These are phyloP conservation scores for Rhodeus uyekii DNA, from an alignment of 2,797 vertebrate species.

Conservation along the genomic window DNA sequence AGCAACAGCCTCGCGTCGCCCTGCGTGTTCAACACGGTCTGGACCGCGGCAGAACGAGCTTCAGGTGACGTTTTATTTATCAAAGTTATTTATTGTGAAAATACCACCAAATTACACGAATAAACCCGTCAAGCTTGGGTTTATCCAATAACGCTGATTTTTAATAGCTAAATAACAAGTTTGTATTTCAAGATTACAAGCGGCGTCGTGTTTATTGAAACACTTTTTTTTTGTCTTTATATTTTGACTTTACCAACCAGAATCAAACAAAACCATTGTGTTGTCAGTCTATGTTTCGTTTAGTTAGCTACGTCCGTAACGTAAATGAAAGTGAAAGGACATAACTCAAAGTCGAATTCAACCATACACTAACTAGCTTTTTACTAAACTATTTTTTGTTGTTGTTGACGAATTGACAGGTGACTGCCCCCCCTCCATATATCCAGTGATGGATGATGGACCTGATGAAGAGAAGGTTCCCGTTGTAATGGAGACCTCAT, in stretches of 20 bases:
- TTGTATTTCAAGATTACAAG: not conserved
- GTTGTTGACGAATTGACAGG: not conserved
- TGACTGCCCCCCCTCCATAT: slow-evolving; percentile 13
- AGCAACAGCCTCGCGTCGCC: not conserved
- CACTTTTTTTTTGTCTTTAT: not conserved
- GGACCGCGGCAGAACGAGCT: not conserved
- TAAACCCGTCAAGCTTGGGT: not conserved
- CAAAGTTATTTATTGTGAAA: slow-evolving; percentile 18
- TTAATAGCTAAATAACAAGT: not conserved
- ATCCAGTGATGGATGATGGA: slow-evolving; percentile 70
- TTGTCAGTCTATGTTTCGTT: not conserved
- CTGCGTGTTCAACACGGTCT: not conserved
- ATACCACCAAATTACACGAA: not conserved
- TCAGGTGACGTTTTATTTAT: slow-evolving; percentile 52
- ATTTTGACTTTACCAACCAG: not conserved
- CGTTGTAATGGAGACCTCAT: slow-evolving; percentile 58
- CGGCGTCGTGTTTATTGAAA: not conserved
- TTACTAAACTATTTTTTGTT: not conserved
- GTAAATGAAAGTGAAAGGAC: slow-evolving; percentile 39
- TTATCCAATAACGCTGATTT: not conserved
- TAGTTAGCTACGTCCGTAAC: not conserved
- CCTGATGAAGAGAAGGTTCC: slow-evolving; percentile 62
- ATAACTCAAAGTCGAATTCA: not conserved
- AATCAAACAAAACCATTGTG: not conserved
- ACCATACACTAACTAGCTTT: not conserved